Percentiles rank a stretch among this genome's conserved stretches.
These are phyloP conservation scores for Pegoplata infirma DNA, from an alignment of 2,888 invertebrate species.

Conservation along the genomic window DNA sequence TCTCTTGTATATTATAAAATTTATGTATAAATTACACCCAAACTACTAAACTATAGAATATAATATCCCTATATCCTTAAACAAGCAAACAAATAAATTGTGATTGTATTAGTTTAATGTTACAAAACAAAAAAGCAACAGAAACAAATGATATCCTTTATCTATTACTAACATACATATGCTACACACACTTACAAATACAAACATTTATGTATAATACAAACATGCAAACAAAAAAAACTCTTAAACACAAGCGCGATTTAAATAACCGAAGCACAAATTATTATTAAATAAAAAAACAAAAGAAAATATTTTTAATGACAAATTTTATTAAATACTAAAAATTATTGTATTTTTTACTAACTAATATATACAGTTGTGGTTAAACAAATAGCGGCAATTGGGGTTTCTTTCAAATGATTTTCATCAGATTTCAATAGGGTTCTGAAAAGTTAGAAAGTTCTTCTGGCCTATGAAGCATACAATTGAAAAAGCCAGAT, in stretches of 20 bases:
- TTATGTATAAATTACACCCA: background rate
- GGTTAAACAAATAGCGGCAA: no score
- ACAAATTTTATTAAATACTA: background rate
- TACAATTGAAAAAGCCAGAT: no score
- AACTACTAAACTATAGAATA: background rate
- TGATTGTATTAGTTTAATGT: constrained; percentile 32
- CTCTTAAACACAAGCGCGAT: background rate
- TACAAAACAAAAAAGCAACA: no score
- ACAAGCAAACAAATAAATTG: constrained; percentile 33
- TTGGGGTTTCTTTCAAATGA: no score
- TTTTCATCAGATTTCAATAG: no score
- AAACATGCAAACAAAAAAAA: constrained; percentile 4
- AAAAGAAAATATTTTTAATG: background rate
- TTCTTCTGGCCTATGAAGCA: no score
- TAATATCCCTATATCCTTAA: background rate
- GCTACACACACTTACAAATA: background rate
- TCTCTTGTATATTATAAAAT: no score
- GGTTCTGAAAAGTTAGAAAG: no score
- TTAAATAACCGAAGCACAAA: background rate
- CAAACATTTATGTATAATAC: constrained; percentile 9
- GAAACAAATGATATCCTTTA: constrained; percentile 19
- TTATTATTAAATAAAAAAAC: background rate
- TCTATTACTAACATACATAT: background rate
- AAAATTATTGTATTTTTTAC: background rate
- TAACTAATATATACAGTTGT: no score